Evolutionary conservation across 2,797 vertebrate genomes (phyloP), one percentile per base, ranked within the genome.

Genomic region (Crocodylus rhombifer): DNA sequence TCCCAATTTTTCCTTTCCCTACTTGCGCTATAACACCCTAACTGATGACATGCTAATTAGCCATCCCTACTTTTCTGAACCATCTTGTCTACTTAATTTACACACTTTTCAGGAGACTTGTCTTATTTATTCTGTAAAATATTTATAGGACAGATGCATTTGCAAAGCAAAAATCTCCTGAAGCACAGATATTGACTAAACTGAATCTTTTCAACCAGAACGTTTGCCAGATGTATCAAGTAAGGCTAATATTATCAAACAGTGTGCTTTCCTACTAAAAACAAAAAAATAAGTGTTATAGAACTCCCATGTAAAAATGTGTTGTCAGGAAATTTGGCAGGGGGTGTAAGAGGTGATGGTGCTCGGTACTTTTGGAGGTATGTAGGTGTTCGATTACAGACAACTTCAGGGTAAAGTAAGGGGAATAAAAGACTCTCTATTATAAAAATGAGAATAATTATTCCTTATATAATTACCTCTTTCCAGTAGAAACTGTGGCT

Each of bases 11-110:
- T 75, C 5, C 21, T 83, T 86, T 55, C 5, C 60, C 36, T 75
- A 18, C 3, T 92, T 83, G 75, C 62, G 7, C 87, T 57, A 12
- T 5, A 36, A 33, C 2, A 10, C 3, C 0, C 56, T 74, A 74
- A 14, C 6, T 74, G 3, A 25, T 0, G 0, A 57, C 23, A 78
- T 0, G 2, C 23, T 80, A 4, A 33, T 76, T 64, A 55, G 20
- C 21, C 30, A 56, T 79, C 12, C 12, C 42, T 56, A 33, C 28
- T 4, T 77, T 57, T 30, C 23, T 61, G 73, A 89, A 78, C 76
- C 56, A 87, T 15, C 36, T 36, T 30, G 30, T 60, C 10, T 56
- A 60, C 76, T 63, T 67, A 15, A 1, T 87, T 74, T 80, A 10
- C 82, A 62, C 5, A 58, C 1, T 80, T 91, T 55, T 5, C 26